phyloP scores from a whole-genome alignment of 64 coral and sea anemone species.

The Astreopora myriophthalma region DNA sequence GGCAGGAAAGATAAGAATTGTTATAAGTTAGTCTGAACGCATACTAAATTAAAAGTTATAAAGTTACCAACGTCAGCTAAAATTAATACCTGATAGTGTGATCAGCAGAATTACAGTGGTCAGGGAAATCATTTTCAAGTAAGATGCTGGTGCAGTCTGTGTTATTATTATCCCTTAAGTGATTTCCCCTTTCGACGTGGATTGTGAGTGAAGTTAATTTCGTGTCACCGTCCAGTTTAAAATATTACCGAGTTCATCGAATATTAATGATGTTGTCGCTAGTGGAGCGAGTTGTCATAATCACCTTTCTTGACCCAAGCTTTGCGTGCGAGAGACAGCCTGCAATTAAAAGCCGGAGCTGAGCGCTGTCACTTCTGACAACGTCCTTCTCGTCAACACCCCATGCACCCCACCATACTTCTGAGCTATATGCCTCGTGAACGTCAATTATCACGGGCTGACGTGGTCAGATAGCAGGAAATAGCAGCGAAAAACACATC shows the following conservation, averaged over 20 bases:
- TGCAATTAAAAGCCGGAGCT: background rate
- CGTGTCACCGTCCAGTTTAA: background rate
- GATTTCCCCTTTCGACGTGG: background rate
- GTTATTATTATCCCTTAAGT: background rate
- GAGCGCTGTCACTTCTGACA: no score
- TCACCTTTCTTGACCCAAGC: background rate
- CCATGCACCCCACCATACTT: no score
- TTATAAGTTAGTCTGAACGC: background rate
- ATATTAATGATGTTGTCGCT: conserved; percentile 47
- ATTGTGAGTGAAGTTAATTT: background rate
- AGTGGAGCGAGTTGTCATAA: background rate
- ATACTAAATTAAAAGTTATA: background rate
- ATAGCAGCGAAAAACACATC: no score
- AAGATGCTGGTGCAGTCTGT: background rate
- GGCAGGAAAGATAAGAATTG: background rate
- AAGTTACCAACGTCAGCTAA: background rate
- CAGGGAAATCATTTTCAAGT: background rate
- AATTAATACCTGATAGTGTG: background rate
- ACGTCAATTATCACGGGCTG: no score
- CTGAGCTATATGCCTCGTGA: no score
- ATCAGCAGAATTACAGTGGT: background rate
- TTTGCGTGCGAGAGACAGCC: background rate
- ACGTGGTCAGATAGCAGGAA: no score
- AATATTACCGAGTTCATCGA: background rate
- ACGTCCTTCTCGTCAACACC: no score